Conservation (phyloP, 2,797 vertebrate genomes). For the Orientallactaga sibirica region DNA sequence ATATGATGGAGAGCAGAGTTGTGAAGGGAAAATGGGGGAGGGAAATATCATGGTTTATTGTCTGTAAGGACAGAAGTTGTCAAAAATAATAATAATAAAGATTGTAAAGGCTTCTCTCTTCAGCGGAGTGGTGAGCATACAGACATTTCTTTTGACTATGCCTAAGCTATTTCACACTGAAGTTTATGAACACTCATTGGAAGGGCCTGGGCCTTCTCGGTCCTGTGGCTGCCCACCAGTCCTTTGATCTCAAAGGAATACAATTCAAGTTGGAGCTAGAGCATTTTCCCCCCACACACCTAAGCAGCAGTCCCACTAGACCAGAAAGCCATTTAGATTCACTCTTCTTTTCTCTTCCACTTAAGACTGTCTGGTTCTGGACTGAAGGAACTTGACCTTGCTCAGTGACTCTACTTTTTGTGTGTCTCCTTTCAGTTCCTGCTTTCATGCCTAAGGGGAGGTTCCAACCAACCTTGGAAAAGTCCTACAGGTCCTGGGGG, state of each 20-base stretch:
- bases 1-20: too few relatives aligned
- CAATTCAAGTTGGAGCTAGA: background rate
- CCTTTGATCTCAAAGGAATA: background rate
- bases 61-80: too few relatives aligned
- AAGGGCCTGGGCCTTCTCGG: background rate
- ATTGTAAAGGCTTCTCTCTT: background rate
- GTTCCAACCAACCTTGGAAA: background rate
- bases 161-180: background rate
- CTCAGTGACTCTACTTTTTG: background rate
- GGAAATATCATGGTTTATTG: too few relatives aligned
- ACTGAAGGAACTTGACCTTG: background rate
- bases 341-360: background rate
- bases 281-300: background rate
- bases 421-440: background rate
- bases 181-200: background rate
- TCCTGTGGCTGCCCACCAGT: background rate
- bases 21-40: too few relatives aligned
- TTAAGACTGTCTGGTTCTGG: background rate
- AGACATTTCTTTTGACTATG: background rate
- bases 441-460: background rate
- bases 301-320: too few relatives aligned
- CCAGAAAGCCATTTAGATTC: background rate
- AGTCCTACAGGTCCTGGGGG: background rate
- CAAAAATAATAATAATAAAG: too few relatives aligned
- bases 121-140: background rate